phyloP scores from a whole-genome alignment of 2,797 vertebrate species.

The Urocyon cinereoargenteus region DNA sequence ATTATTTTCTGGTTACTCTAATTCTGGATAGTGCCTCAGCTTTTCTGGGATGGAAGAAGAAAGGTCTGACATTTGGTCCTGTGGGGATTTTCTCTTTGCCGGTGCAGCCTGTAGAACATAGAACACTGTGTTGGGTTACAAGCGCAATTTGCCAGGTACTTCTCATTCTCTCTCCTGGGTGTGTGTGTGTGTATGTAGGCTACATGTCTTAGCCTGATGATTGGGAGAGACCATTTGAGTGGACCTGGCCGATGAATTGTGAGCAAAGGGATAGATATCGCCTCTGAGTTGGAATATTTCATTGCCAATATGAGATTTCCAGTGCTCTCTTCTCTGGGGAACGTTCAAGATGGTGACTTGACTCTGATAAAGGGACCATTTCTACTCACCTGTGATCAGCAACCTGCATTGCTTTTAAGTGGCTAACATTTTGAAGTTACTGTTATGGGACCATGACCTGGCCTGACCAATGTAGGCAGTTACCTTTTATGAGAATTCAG shows the following conservation, averaged over 20 bases:
- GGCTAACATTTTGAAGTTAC: constrained; percentile 1
- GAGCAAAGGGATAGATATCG: not conserved
- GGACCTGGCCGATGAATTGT: not conserved
- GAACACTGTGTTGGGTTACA: not conserved
- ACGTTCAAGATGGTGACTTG: not conserved
- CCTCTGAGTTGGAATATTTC: not conserved
- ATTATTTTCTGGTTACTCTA: constrained; percentile 5
- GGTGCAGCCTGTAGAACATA: not conserved
- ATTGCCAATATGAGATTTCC: not conserved
- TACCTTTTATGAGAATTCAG: constrained; percentile 27
- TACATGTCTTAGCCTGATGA: not conserved
- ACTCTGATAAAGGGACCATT: not conserved
- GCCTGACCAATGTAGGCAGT: not conserved
- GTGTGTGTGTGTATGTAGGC: not conserved
- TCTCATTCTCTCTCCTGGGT: not conserved
- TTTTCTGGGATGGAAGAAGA: constrained; percentile 3
- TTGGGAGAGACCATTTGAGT: not conserved
- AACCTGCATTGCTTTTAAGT: not conserved
- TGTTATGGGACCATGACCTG: not conserved
- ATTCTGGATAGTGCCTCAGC: not conserved
- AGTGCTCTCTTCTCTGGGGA: not conserved
- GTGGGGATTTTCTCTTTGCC: constrained; percentile 2
- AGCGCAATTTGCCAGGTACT: not conserved
- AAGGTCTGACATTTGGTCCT: not conserved
- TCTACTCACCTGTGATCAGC: not conserved